These are phyloP conservation scores for Chascanopsetta lugubris DNA, from an alignment of 2,113 vertebrate species.

Conservation along the genomic window DNA sequence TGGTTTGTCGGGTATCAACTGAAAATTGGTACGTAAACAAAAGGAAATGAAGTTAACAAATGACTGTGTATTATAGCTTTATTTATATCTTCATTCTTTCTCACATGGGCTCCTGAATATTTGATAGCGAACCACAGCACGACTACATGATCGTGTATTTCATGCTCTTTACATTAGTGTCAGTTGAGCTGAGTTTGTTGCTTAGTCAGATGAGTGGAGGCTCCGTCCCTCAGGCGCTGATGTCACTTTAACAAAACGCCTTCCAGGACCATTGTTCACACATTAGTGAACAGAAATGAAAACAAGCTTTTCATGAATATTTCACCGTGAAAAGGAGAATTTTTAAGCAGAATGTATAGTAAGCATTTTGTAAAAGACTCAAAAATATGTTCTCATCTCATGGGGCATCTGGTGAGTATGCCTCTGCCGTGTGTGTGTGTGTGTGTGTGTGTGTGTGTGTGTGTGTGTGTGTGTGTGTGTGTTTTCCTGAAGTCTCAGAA, in stretches of 20 bases:
- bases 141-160: constrained; percentile 23
- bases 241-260: constrained; percentile 66
- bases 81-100: no score
- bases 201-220: constrained; percentile 50
- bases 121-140: no score
- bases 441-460: constrained; percentile 41
- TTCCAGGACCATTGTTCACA: constrained; percentile 62
- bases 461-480: constrained; percentile 51
- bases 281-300: constrained; percentile 71
- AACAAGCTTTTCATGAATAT: constrained; percentile 62
- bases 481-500: constrained; percentile 70
- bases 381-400: constrained; percentile 72
- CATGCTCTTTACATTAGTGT: constrained; percentile 31
- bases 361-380: constrained; percentile 71
- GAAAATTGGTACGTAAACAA: no score
- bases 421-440: constrained; percentile 45
- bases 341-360: constrained; percentile 67
- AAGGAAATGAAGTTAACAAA: no score
- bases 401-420: constrained; percentile 66
- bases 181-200: constrained; percentile 34
- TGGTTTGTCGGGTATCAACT: no score
- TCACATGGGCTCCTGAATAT: no score
- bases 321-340: constrained; percentile 68
- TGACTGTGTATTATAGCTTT: no score
- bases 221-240: constrained; percentile 62